Evolutionary conservation across 2,888 invertebrate genomes (phyloP), one percentile per base, ranked within the genome.

Genomic region (Candidula unifasciata): DNA sequence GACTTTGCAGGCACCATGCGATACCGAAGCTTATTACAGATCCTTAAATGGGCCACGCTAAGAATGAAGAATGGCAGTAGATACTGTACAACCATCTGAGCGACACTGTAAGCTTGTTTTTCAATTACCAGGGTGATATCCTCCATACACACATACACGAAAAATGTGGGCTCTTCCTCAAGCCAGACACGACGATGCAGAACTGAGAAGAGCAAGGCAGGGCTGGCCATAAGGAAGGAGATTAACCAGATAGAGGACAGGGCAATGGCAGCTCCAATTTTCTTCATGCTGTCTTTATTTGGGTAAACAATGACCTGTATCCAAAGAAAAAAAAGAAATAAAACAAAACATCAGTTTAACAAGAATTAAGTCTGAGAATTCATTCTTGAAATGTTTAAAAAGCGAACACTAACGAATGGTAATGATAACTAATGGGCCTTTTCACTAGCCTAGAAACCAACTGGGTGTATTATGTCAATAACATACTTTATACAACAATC

Each of bases 31-130:
- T 97, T 96, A 90, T 96, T 96, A 90, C 97, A 97, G 82, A 97
- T 97, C 90, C 96, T 95, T 3, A 96, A 95, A 92, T 97, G 97
- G 0, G 97, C 96, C 64, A 96, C 95, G 79, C 96, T 96, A 52
- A 97, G 96, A 10, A 97, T 97, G 87, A 96, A 94, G 86, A 97
- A 97, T 68, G 97, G 97, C 69, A 97, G 93, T 87, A 96, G 94
- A 93, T 97, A 98, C 94, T 97, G 97, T 86, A 97, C 96, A 88
- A 97, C 95, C 89, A 97, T 95, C 86, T 97, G 96, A 90, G 97
- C 96, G 82, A 96, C 95, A 8, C 97, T 97, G 94, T 97, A 97
- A 88, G 96, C 96, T 1, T 92, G 89, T 69, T 93, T 93, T 86
- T 92, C 93, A 71, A 90, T 90, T 71, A 88, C 88, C 73, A 93